phyloP scores from a whole-genome alignment of 2,797 vertebrate genomes.

The Notolepis coatsorum region DNA sequence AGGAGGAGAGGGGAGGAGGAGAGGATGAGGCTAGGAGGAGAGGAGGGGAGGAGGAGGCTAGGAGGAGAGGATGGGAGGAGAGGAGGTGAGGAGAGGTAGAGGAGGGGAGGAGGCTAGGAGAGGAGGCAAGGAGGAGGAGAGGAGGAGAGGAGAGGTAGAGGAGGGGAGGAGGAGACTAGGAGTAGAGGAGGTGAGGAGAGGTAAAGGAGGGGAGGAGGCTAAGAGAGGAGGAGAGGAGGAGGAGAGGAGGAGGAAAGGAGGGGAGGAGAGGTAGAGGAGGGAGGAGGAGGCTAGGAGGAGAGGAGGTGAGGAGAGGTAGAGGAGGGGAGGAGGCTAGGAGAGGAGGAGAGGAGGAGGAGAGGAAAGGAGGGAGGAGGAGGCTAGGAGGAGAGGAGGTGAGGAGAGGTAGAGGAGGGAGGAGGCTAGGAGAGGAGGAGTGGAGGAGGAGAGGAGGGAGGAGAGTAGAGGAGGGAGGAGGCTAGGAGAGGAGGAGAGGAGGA shows the following conservation, averaged over 20 bases:
- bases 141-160: slow-evolving; percentile 12
- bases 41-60: neutral
- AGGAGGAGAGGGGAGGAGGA: neutral
- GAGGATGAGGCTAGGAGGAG: neutral
- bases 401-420: too few relatives aligned
- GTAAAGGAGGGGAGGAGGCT: too few relatives aligned
- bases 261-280: neutral
- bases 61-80: too few relatives aligned
- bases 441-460: neutral
- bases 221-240: neutral
- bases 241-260: neutral
- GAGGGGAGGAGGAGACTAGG: too few relatives aligned
- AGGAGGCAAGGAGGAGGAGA: slow-evolving; percentile 16
- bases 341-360: slow-evolving; percentile 2
- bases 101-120: slow-evolving; percentile 31
- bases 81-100: slow-evolving; percentile 14
- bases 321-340: slow-evolving; percentile 30
- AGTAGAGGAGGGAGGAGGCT: neutral
- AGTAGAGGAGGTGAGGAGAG: too few relatives aligned
- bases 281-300: too few relatives aligned
- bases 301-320: slow-evolving; percentile 13
- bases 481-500: neutral
- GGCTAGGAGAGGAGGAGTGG: neutral
- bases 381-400: too few relatives aligned
- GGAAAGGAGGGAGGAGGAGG: too few relatives aligned